Evolutionary conservation across 2,888 invertebrate species (phyloP).

Genomic region (Thalpophila matura): DNA sequence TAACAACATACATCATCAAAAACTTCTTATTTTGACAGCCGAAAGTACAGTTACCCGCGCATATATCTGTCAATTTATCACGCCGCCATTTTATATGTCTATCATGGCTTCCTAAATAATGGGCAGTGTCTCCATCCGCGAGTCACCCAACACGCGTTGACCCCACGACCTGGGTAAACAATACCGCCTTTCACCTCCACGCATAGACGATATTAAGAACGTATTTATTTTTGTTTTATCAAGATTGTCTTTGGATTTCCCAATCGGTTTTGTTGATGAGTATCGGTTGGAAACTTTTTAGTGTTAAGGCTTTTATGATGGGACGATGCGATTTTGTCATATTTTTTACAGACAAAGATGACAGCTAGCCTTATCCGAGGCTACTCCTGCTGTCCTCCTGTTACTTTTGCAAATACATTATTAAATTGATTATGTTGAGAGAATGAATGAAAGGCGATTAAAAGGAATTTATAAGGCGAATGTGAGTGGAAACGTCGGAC

Average conservation of each 20-base stretch:
- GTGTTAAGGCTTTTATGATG: not conserved
- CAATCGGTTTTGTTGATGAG: conserved; percentile 48
- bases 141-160: conserved; percentile 62
- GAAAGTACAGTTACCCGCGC: conserved; percentile 60
- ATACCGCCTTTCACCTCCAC: conserved; percentile 68
- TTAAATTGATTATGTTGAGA: no score
- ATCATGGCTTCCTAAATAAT: conserved; percentile 64
- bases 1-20: conserved; percentile 49
- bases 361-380: no score
- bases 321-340: not conserved
- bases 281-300: conserved; percentile 29
- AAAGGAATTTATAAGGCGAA: no score
- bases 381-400: no score
- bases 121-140: conserved; percentile 55
- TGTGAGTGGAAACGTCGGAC: no score
- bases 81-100: conserved; percentile 53
- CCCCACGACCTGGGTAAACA: conserved; percentile 67
- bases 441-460: no score
- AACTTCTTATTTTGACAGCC: conserved; percentile 44
- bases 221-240: conserved; percentile 66
- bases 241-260: conserved; percentile 60
- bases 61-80: conserved; percentile 65
- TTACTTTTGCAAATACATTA: no score
- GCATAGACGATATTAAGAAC: conserved; percentile 65
- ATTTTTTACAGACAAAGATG: no score